phyloP scores from a whole-genome alignment of 2,113 vertebrate species.

The Murina feae region DNA sequence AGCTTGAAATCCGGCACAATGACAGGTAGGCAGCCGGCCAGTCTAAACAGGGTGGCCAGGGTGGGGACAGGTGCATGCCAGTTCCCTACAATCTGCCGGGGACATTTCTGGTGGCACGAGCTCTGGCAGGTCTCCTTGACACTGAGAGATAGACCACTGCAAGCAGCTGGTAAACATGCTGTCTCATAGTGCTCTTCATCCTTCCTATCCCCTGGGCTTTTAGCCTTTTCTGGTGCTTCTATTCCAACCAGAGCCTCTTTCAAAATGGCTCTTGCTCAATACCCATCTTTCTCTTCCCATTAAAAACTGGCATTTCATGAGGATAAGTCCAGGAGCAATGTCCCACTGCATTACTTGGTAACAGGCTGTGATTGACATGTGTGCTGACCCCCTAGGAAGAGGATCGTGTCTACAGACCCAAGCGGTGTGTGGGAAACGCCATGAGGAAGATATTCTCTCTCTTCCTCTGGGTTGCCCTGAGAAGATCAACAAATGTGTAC shows the following conservation, averaged over 20 bases:
- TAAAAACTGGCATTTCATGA: background rate
- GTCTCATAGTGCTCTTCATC: background rate
- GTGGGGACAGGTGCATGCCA: background rate
- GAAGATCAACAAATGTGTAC: background rate
- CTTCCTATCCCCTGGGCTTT: background rate
- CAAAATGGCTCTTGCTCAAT: background rate
- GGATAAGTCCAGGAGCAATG: background rate
- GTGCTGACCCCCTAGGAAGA: background rate
- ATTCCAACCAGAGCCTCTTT: background rate
- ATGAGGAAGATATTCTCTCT: background rate
- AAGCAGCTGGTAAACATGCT: background rate
- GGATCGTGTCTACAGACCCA: background rate
- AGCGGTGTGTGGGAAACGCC: background rate
- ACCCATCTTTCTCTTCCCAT: background rate
- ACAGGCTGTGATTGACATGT: background rate
- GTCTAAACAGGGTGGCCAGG: background rate
- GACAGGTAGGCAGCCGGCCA: background rate
- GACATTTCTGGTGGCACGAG: background rate
- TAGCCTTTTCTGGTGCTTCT: background rate
- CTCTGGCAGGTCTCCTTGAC: background rate
- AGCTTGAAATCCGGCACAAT: background rate
- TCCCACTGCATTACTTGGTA: background rate
- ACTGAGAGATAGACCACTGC: rapidly evolving
- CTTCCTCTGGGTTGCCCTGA: background rate
- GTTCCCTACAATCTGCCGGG: background rate